Conservation (phyloP, 2,888 invertebrate genomes). For the Drosophila borealis region DNA sequence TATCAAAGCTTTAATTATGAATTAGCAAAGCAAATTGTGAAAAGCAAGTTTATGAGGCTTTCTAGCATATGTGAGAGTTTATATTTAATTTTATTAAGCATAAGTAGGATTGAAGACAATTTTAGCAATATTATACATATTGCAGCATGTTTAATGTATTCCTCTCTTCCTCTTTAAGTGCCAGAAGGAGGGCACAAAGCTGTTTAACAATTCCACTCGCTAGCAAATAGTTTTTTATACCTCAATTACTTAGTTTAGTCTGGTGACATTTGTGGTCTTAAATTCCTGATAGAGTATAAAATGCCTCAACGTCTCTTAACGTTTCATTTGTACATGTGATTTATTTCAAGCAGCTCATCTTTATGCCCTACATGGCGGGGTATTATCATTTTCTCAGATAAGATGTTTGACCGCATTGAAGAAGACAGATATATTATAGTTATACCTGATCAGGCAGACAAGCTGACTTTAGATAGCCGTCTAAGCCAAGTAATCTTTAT, state of each 20-base stretch:
- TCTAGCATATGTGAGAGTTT: too few species aligned
- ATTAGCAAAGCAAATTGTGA: neutral
- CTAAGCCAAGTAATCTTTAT: too few species aligned
- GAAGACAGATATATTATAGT: too few species aligned
- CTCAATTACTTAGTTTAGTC: slow-evolving; percentile 21
- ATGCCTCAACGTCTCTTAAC: slow-evolving; percentile 21
- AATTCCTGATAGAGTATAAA: slow-evolving; percentile 26
- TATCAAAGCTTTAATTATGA: slow-evolving; percentile 3
- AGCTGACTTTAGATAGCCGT: too few species aligned
- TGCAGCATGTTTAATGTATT: neutral
- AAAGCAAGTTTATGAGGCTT: too few species aligned
- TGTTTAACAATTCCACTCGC: neutral
- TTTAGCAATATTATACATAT: neutral
- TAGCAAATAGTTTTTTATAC: slow-evolving; percentile 14
- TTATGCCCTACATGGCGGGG: neutral
- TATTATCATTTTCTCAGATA: neutral
- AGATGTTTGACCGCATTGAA: too few species aligned
- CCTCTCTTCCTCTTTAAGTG: neutral
- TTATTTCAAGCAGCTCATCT: slow-evolving; percentile 44
- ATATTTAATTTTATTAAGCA: too few species aligned
- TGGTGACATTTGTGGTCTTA: slow-evolving; percentile 21
- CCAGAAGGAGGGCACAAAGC: too few species aligned
- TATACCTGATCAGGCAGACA: too few species aligned
- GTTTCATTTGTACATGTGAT: slow-evolving; percentile 59
- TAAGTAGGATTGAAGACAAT: neutral